Evolutionary conservation across 1,140 invertebrate species (phyloP), one percentile per base, ranked within the genome.

Genomic region (Drosophila virilis): DNA sequence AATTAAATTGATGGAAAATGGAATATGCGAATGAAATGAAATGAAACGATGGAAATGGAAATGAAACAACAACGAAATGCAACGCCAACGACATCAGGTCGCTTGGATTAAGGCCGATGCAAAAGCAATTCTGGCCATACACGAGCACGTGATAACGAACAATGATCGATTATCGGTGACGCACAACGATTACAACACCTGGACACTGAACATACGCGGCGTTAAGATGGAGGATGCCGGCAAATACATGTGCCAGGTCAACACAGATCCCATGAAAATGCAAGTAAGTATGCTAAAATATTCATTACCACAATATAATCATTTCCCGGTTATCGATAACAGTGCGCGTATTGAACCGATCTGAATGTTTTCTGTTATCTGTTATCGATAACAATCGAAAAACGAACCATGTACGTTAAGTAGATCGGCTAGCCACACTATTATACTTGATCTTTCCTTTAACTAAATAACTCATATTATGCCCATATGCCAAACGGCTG

Each of bases 81-180:
- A 57, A 61, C 17, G 17, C 40, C 55, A 77, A 37, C 35, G 42
- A 57, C 80, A 84, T 90, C 93, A 98, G 97, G 96, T 98, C 68
- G 97, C 97, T 66, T 98, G 97, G 97, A 97, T 98, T 92, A 97
- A 97, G 93, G 96, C 96, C 60, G 97, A 98, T 93, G 97, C 97
- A 45, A 97, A 98, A 93, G 97, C 97, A 59, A 96, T 98, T 85
- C 94, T 98, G 89, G 97, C 97, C 59, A 97, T 98, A 92, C 97
- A 98, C 93, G 97, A 97, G 91, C 96, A 97, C 92, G 97, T 98
- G 74, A 97, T 98, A 92, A 97, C 97, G 48, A 97, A 98, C 94
- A 97, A 97, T 93, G 95, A 96, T 57, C 93, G 96, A 80, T 94
- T 97, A 80, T 95, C 95, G 66, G 97, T 97, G 55, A 96, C 96